A percentile compares a stretch with the other conserved stretches of the same genome.
Evolutionary conservation across 1,140 invertebrate genomes (phyloP).

Genomic region (Prorops nasuta): DNA sequence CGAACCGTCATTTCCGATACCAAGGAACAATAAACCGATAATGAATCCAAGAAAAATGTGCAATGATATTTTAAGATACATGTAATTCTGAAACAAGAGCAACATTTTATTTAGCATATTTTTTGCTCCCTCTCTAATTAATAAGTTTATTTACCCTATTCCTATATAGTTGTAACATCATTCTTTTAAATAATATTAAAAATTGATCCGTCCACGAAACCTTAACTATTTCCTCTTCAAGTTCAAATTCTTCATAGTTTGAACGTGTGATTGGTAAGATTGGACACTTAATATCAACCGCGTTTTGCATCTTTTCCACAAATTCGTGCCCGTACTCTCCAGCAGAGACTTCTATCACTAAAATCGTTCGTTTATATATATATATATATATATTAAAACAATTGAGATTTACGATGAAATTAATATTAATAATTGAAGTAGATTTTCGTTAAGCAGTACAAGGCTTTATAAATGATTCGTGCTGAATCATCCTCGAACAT

Average conservation of each 20-base stretch:
- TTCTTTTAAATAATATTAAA: constrained; percentile 62
- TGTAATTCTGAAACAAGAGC: constrained; percentile 61
- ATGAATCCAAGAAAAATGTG: constrained; percentile 69
- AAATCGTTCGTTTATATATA: too few species aligned
- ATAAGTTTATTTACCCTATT: constrained; percentile 60
- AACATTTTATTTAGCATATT: neutral
- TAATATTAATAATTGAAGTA: too few species aligned
- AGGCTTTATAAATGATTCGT: too few species aligned
- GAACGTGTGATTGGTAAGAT: constrained; percentile 52
- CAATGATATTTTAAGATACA: constrained; percentile 67
- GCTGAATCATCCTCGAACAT: too few species aligned
- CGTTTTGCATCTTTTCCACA: constrained; percentile 63
- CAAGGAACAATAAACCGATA: constrained; percentile 67
- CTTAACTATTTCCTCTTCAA: constrained; percentile 45
- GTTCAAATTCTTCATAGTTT: constrained; percentile 36
- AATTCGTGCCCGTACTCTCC: constrained; percentile 69
- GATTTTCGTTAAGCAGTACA: too few species aligned
- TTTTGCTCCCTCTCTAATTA: neutral
- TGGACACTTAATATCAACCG: constrained; percentile 62
- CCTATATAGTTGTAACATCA: constrained; percentile 70
- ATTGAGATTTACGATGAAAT: too few species aligned
- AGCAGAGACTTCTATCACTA: constrained; percentile 76
- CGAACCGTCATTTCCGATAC: constrained; percentile 75
- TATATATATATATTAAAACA: too few species aligned
- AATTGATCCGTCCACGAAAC: constrained; percentile 67